Conservation (phyloP, 2,888 invertebrate genomes). For the Harpagoxenus sublaevis region DNA sequence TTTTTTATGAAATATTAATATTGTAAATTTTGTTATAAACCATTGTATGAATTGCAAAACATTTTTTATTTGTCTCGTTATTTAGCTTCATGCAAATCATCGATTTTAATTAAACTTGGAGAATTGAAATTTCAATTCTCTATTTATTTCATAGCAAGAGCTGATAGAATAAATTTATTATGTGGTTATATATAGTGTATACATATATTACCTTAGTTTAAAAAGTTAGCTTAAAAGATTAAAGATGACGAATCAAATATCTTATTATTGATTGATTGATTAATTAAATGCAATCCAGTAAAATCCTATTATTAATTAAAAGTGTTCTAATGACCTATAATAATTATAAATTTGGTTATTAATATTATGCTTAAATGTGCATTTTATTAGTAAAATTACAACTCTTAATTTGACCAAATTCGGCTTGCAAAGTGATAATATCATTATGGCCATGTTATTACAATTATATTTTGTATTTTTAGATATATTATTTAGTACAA, state of each 20-base stretch:
- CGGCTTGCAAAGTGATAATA: background rate
- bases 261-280: background rate
- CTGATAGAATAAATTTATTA: background rate
- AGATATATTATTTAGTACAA: background rate
- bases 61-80: background rate
- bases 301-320: background rate
- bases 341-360: constrained; percentile 9
- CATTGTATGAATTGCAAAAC: background rate
- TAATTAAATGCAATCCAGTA: background rate
- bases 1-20: background rate
- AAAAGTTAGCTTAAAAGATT: background rate
- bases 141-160: background rate
- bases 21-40: background rate
- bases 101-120: background rate
- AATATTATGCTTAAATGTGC: background rate
- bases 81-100: background rate
- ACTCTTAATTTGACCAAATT: background rate
- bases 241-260: background rate
- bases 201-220: background rate
- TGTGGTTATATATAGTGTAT: background rate
- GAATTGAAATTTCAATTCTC: background rate
- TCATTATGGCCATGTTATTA: background rate
- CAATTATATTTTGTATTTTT: background rate
- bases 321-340: background rate
- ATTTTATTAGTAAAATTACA: background rate